Conservation (phyloP, 2,888 invertebrate species). For the Poecilobothrus nobilitatus region DNA sequence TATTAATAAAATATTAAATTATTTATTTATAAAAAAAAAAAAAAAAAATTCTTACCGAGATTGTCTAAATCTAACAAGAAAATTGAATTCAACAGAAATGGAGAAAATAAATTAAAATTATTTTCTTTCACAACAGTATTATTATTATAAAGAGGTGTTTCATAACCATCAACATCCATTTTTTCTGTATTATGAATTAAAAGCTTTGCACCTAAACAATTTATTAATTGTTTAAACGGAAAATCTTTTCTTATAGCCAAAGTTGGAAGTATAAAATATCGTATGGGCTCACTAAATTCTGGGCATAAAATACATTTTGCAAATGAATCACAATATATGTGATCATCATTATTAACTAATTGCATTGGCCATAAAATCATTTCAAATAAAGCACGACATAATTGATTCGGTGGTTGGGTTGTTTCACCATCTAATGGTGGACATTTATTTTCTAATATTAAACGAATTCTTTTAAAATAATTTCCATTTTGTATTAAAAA, state of each 20-base stretch:
- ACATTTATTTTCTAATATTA: conserved; percentile 59
- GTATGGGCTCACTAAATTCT: conserved; percentile 58
- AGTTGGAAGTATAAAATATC: conserved; percentile 61
- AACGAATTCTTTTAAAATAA: conserved; percentile 65
- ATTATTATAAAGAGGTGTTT: conserved; percentile 10
- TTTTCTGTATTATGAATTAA: conserved; percentile 33
- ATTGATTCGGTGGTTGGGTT: conserved; percentile 60
- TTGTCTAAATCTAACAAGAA: conserved; percentile 38
- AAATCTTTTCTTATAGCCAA: conserved; percentile 48
- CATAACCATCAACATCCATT: conserved; percentile 26
- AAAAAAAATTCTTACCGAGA: conserved; percentile 27
- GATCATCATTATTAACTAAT: conserved; percentile 39
- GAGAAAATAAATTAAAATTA: conserved; percentile 28
- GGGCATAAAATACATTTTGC: conserved; percentile 58
- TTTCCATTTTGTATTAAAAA: conserved; percentile 37
- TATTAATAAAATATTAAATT: background rate
- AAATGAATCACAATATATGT: conserved; percentile 42
- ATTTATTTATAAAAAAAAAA: too few species aligned
- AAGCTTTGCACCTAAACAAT: conserved; percentile 43
- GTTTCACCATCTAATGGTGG: conserved; percentile 62
- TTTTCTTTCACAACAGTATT: conserved; percentile 18
- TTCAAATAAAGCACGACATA: conserved; percentile 63
- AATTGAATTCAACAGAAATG: conserved; percentile 38
- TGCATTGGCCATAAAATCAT: conserved; percentile 68
- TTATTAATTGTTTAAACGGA: conserved; percentile 48